Evolutionary conservation across 1,140 invertebrate genomes (phyloP), one percentile per base, ranked within the genome.

Genomic region (Drosophila orena): DNA sequence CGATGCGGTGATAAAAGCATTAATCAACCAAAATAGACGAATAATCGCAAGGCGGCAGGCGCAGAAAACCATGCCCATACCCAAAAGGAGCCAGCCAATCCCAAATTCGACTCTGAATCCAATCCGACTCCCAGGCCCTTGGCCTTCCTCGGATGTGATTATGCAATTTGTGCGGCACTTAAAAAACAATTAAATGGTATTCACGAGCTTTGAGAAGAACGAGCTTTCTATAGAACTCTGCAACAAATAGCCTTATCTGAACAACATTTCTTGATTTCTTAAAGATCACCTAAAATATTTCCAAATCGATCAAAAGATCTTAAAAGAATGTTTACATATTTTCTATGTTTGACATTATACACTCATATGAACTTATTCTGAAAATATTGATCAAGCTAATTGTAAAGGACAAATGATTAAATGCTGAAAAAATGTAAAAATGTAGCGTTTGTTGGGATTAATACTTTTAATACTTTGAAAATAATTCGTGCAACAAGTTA

Each of bases 1-100:
- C 84, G 81, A 88, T 91, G 90, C 88, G 90, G 91, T 91, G 90
- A 91, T 91, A 91, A 91, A 91, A 89, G 79, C 79, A 91, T 91
- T 91, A 80, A 91, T 91, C 90, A 89, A 79, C 78, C 84, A 79
- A 83, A 91, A 85, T 52, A 81, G 78, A 89, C 68, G 84, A 90
- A 90, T 90, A 85, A 89, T 89, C 85, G 83, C 81, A 72, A 60
- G 40, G 44, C n/a, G 77, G 56, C 70, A 57, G 69, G 44, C 34
- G 20, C 35, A 34, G 34, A 44, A 43, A 44, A 38, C 40, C 30
- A 40, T 15, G 14, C 24, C 52, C 30, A 54, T 24, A 17, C 59
- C 27, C 53, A 47, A 7, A 43, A 55, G 50, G 15, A 74, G 44
- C 34, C 5, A 47, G 7, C 34, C 11, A 37, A 30, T 12, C 34